Conservation (phyloP, 2,797 vertebrate genomes). For the Pangasius djambal region DNA sequence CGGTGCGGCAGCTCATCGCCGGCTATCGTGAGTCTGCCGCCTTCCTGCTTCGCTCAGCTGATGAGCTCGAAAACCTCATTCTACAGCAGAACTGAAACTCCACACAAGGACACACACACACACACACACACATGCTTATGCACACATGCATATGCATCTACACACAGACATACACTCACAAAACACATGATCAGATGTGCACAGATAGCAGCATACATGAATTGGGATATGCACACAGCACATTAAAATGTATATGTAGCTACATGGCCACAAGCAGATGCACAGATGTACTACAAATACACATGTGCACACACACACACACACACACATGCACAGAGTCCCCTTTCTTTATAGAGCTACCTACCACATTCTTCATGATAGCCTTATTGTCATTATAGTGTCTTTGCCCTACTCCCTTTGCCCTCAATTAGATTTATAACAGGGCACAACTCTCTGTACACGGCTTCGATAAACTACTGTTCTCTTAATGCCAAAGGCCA, state of each 20-base stretch:
- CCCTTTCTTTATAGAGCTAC: constrained; percentile 45
- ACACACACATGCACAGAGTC: constrained; percentile 40
- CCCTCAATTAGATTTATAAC: constrained; percentile 25
- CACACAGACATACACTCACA: constrained; percentile 16
- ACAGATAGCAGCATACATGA: constrained; percentile 32
- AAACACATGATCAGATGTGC: constrained; percentile 30
- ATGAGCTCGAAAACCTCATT: constrained; percentile 99
- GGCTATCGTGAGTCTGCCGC: constrained; percentile 97
- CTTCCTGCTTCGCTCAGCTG: constrained; percentile 96
- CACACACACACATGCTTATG: constrained; percentile 2
- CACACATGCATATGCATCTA: constrained; percentile 23
- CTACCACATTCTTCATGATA: constrained; percentile 48
- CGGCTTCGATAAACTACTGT: constrained; percentile 35
- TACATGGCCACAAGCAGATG: constrained; percentile 44
- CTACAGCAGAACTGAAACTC: constrained; percentile 95
- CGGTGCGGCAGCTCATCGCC: constrained; percentile 96
- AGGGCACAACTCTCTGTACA: constrained; percentile 33
- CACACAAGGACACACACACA: constrained; percentile 34
- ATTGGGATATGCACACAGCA: constrained; percentile 47
- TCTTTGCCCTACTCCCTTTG: constrained; percentile 52
- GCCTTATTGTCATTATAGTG: constrained; percentile 52
- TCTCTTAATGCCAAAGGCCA: constrained; percentile 30
- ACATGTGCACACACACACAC: constrained; percentile 30
- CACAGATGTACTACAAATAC: constrained; percentile 27
- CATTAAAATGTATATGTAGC: constrained; percentile 51